Evolutionary conservation across 2,888 invertebrate species (phyloP).

Genomic region (Sylvicola cinctus): DNA sequence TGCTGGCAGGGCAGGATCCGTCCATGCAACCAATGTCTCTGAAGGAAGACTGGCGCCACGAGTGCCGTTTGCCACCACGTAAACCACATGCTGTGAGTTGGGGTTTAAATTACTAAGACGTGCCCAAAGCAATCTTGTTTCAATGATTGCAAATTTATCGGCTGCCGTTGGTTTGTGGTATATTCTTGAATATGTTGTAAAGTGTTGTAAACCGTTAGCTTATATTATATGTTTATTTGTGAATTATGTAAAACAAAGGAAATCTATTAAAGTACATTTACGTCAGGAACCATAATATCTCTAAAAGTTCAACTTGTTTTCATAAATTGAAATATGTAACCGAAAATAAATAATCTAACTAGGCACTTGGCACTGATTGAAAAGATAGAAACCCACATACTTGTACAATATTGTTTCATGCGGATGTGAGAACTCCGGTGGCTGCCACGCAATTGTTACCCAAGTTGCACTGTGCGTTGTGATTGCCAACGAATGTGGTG

Average conservation of each 20-base stretch:
- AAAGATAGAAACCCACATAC: too few relatives aligned
- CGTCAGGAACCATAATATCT: too few relatives aligned
- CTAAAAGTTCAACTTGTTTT: too few relatives aligned
- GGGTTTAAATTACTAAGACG: conserved; percentile 51
- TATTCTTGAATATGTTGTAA: conserved; percentile 34
- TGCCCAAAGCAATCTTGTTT: conserved; percentile 47
- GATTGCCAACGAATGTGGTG: conserved; percentile 60
- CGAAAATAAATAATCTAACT: too few relatives aligned
- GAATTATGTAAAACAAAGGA: too few relatives aligned
- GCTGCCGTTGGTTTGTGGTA: conserved; percentile 46
- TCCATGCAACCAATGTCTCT: conserved; percentile 69
- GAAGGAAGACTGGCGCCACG: conserved; percentile 55
- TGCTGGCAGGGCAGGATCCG: conserved; percentile 69
- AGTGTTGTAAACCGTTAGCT: too few relatives aligned
- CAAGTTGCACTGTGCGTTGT: conserved; percentile 63
- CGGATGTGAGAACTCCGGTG: conserved; percentile 63
- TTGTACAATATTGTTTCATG: conserved; percentile 56
- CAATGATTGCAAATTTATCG: conserved; percentile 35
- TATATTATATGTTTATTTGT: too few relatives aligned
- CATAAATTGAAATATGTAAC: too few relatives aligned
- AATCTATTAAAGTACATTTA: too few relatives aligned
- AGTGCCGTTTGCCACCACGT: conserved; percentile 47
- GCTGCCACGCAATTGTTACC: conserved; percentile 67
- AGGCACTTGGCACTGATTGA: too few relatives aligned
- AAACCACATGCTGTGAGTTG: conserved; percentile 64